A percentile compares a stretch with the other conserved stretches of the same genome.
These are phyloP conservation scores for Camponotus pennsylvanicus DNA, from an alignment of 1,140 invertebrate genomes.

Conservation along the genomic window DNA sequence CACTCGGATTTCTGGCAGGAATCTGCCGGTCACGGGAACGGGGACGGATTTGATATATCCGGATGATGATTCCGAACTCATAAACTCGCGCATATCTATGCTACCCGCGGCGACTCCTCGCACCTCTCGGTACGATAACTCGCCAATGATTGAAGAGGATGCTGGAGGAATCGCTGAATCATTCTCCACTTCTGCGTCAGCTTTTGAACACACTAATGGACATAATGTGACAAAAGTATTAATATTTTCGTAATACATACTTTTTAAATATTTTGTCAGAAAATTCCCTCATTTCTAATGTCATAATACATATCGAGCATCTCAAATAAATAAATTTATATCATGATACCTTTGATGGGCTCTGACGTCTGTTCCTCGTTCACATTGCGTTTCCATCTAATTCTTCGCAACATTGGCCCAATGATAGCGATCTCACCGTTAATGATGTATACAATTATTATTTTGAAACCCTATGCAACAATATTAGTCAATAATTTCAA, in stretches of 20 bases:
- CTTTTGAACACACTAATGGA: slow-evolving; percentile 79
- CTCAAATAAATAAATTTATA: neutral
- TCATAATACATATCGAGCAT: neutral
- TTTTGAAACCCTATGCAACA: slow-evolving; percentile 80
- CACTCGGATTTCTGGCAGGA: slow-evolving; percentile 80
- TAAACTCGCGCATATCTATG: slow-evolving; percentile 81
- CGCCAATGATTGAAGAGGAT: slow-evolving; percentile 59
- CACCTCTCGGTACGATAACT: slow-evolving; percentile 75
- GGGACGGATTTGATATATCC: slow-evolving; percentile 72
- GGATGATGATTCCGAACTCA: slow-evolving; percentile 71
- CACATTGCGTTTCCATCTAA: slow-evolving; percentile 76
- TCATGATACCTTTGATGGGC: slow-evolving; percentile 81
- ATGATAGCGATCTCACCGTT: slow-evolving; percentile 79
- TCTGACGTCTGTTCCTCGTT: slow-evolving; percentile 79
- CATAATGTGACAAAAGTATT: neutral
- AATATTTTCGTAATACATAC: neutral
- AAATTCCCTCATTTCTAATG: neutral
- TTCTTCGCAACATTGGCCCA: slow-evolving; percentile 78
- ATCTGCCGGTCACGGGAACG: slow-evolving; percentile 70
- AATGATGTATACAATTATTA: slow-evolving; percentile 81
- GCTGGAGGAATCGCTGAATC: slow-evolving; percentile 72
- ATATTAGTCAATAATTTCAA: slow-evolving; percentile 41
- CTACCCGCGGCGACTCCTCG: slow-evolving; percentile 82
- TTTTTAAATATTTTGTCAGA: slow-evolving; percentile 9
- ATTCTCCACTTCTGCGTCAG: slow-evolving; percentile 77